Evolutionary conservation across 2,888 invertebrate species (phyloP).

Genomic region (Rhingia campestris): DNA sequence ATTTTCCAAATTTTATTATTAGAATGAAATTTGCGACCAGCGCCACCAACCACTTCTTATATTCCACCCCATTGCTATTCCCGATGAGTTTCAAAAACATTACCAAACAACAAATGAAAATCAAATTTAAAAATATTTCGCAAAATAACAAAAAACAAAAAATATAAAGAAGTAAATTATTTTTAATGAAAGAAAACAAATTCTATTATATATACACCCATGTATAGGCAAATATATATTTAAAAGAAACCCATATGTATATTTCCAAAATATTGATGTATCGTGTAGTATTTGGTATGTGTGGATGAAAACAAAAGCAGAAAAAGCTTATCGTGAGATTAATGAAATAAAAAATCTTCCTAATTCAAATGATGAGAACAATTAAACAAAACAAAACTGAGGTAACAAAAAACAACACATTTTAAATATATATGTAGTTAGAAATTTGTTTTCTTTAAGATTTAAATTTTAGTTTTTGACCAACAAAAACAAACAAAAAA

Average conservation of each 20-base stretch:
- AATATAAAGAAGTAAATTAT: constrained; percentile 8
- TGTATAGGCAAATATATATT: constrained; percentile 26
- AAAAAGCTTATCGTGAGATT: constrained; percentile 44
- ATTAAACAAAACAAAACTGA: constrained; percentile 22
- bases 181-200: constrained; percentile 43
- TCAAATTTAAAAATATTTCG: constrained; percentile 4
- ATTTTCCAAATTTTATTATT: too few relatives aligned
- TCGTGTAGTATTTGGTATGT: constrained; percentile 53
- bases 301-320: constrained; percentile 25
- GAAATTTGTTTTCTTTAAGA: constrained; percentile 42
- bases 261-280: constrained; percentile 64
- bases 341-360: constrained; percentile 3
- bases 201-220: constrained; percentile 30
- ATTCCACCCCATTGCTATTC: too few relatives aligned
- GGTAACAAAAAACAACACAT: constrained; percentile 9
- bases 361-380: background rate
- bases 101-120: background rate
- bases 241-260: constrained; percentile 51
- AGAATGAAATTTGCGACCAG: too few relatives aligned
- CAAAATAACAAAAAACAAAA: background rate
- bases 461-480: constrained; percentile 27
- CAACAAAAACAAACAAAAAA: constrained; percentile 1
- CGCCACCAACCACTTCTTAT: too few relatives aligned
- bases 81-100: too few relatives aligned
- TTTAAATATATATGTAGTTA: constrained; percentile 15